Evolutionary conservation across 2,797 vertebrate species (phyloP), one percentile per base, ranked within the genome.

Genomic region (Falco novaeseelandiae): DNA sequence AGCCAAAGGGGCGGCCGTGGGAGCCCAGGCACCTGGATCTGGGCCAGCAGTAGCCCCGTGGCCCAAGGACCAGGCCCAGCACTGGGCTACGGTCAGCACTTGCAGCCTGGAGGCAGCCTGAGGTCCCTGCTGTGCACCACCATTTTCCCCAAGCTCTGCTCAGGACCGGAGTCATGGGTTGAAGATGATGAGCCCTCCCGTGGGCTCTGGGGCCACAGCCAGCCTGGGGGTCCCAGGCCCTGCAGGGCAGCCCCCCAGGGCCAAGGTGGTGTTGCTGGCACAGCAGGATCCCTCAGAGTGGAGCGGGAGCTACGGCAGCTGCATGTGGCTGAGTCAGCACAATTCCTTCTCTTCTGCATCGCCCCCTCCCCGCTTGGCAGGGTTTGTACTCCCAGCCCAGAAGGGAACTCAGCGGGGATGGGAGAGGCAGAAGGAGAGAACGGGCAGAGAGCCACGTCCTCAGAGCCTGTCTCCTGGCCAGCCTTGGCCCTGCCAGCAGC

Each of bases 361-460:
- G 0, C 46, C 61, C 81, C 74, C 83, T 91, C 84, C 66, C 73
- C 84, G 58, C 48, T 95, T 96, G 92, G 81, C 72, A 93, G 27
- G 30, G 52, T 18, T 93, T 82, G 89, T 55, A 83, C 63, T 96
- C 67, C 69, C 54, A 88, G 59, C 48, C 54, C 51, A 90, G 82
- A 76, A 93, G 36, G 40, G 84, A 97, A 78, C 67, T 95, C 82
- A 82, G 72, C 48, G 30, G 93, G 79, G 85, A 94, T 42, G 78
- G 72, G 70, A 93, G 78, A 95, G 74, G 83, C 83, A 92, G 89
- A 90, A 76, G n/a, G 87, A 92, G 30, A 78, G 61, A 94, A 86
- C 2, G 14, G 92, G 93, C 94, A 95, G 79, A 91, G 51, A 74
- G 84, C 95, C 88, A 89, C 17, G 2, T 83, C 69, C 93, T 89